Base-by-base conservation (phyloP, 2,888 invertebrate species). In the Cylloceria caligata region DNA sequence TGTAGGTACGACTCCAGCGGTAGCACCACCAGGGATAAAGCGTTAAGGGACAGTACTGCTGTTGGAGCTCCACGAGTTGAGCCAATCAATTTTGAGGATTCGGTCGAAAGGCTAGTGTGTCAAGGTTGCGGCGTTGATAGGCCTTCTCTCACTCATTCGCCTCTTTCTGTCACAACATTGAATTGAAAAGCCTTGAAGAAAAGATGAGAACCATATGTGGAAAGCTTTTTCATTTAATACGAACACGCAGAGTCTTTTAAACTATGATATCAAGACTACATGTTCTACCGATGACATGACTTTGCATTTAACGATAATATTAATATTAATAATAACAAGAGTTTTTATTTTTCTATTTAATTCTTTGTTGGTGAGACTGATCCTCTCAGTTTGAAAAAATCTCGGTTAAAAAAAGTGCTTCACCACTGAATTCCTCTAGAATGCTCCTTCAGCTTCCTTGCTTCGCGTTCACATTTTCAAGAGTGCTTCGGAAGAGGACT, bases 81-180 rank as follows among this genome's bases (percentile, higher is more conserved):
- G 73, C 76, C 72, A 83, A 80, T 83, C 76, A 76, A 80, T 83
- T 83, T 80, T 57, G 76, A 76, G 72, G 47, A 76, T 83, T 83
- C 75, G 72, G 55, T 64, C 83, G 72, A 80, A 47, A 60, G 83
- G 83, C 72, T 68, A 83, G 76, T 80, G 83, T 83, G 83, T 83
- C 83, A 83, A 83, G 83, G 83, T 45, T 73, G 71, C 13, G 19
- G 6, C 13, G 30, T 24, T 24, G 47, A 52, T 55, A 39, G 55
- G 45, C 71, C 13, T 11, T 34, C 36, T 60, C n/a, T 9, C 52
- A 27, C 27, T 9, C 60, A 16, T 49, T 11, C 19, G 5, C 49
- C 19, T 49, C 19, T 16, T 3, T 11, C 4, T 39, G 49, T 47
- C 30, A 9, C 7, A 45, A 36, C 42, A 49, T 16, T 24, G 49